Conservation (phyloP, 2,113 vertebrate genomes). For the Mustela nigripes region DNA sequence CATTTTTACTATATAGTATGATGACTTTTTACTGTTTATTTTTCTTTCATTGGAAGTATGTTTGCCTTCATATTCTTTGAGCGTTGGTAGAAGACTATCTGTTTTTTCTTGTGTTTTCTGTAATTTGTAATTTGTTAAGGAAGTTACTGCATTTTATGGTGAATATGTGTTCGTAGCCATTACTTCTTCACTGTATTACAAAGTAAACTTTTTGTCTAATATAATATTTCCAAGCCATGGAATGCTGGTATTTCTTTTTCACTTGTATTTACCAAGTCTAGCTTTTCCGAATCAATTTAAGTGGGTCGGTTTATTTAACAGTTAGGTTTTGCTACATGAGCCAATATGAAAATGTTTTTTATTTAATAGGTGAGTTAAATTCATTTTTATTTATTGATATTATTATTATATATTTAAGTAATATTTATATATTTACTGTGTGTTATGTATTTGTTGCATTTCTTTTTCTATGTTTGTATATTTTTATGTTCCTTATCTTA, state of each 20-base stretch:
- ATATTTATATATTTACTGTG: slow-evolving; percentile 6
- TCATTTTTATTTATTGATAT: slow-evolving; percentile 33
- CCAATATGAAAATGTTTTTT: not conserved
- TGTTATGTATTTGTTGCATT: not conserved
- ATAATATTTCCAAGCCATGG: not conserved
- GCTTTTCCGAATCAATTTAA: not conserved
- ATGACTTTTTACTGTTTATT: not conserved
- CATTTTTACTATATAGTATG: not conserved
- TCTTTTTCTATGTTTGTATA: slow-evolving; percentile 13
- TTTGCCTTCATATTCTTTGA: not conserved
- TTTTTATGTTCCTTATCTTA: not conserved
- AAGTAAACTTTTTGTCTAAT: not conserved
- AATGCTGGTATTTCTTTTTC: not conserved
- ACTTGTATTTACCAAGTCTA: not conserved
- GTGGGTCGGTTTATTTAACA: not conserved
- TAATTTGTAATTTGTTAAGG: not conserved
- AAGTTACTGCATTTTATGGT: not conserved
- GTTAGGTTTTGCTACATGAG: not conserved
- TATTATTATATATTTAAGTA: not conserved
- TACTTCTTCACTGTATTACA: not conserved
- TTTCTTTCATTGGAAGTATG: not conserved
- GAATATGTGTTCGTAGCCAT: not conserved
- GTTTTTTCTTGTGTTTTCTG: not conserved
- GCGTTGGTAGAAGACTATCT: not conserved
- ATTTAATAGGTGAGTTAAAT: not conserved